Conservation (phyloP, 1,140 invertebrate genomes). For the Halesus radiatus region DNA sequence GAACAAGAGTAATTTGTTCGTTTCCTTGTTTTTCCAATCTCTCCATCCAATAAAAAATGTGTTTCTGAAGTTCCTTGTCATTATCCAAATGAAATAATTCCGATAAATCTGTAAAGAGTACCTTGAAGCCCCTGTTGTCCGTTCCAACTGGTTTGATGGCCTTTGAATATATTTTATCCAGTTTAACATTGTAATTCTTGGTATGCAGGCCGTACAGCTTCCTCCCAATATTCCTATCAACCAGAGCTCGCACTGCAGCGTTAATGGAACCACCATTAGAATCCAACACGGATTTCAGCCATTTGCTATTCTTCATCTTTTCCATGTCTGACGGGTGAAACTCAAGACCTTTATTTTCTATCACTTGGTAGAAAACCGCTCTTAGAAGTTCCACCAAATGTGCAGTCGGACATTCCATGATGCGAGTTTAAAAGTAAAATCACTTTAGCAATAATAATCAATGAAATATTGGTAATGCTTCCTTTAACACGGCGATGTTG, state of each 20-base stretch:
- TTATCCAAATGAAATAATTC: neutral
- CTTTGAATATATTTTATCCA: conserved; percentile 3
- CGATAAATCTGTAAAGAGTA: neutral
- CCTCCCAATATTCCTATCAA: neutral
- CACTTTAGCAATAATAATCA: no score
- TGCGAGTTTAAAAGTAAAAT: no score
- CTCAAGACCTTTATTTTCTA: neutral
- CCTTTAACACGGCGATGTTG: no score
- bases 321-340: neutral
- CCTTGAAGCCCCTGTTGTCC: neutral
- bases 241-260: neutral
- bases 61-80: neutral
- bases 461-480: no score
- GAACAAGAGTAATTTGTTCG: neutral
- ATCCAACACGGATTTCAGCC: neutral
- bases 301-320: neutral
- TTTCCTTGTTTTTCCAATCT: neutral
- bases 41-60: conserved; percentile 9
- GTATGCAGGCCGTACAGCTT: neutral
- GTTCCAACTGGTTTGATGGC: neutral
- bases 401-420: no score
- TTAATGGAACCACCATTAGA: neutral
- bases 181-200: neutral
- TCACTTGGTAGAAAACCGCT: neutral
- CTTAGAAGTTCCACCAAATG: neutral